Evolutionary conservation across 2,888 invertebrate species (phyloP).

Genomic region (Coelogynopora nodosa): DNA sequence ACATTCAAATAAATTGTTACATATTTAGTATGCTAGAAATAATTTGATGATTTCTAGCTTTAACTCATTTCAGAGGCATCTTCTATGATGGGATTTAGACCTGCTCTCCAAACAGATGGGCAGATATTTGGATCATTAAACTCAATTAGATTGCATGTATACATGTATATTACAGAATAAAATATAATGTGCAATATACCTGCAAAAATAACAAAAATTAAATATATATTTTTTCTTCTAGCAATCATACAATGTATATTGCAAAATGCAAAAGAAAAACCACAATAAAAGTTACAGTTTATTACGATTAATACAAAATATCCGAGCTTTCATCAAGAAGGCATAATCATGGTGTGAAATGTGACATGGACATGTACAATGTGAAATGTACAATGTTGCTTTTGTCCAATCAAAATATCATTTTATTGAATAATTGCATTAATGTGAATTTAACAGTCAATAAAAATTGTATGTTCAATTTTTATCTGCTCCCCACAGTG

Average conservation of each 20-base stretch:
- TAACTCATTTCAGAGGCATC: not conserved
- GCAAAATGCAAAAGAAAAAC: too few relatives aligned
- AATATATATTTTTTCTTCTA: too few relatives aligned
- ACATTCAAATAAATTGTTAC: not conserved
- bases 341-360: too few relatives aligned
- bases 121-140: not conserved
- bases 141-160: not conserved
- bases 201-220: too few relatives aligned
- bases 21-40: not conserved
- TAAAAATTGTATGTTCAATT: not conserved
- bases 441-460: not conserved
- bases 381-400: not conserved
- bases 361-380: too few relatives aligned
- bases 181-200: too few relatives aligned
- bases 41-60: not conserved
- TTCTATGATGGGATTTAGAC: not conserved
- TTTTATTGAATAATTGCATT: not conserved
- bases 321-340: too few relatives aligned
- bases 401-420: not conserved
- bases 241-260: too few relatives aligned
- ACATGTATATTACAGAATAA: too few relatives aligned
- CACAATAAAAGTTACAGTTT: too few relatives aligned
- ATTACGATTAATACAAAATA: too few relatives aligned
- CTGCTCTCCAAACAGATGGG: not conserved
- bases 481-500: not conserved